A percentile compares a stretch with the other conserved stretches of the same genome.
These are phyloP conservation scores for Bombus impatiens DNA, from an alignment of 1,140 invertebrate species.

Conservation along the genomic window DNA sequence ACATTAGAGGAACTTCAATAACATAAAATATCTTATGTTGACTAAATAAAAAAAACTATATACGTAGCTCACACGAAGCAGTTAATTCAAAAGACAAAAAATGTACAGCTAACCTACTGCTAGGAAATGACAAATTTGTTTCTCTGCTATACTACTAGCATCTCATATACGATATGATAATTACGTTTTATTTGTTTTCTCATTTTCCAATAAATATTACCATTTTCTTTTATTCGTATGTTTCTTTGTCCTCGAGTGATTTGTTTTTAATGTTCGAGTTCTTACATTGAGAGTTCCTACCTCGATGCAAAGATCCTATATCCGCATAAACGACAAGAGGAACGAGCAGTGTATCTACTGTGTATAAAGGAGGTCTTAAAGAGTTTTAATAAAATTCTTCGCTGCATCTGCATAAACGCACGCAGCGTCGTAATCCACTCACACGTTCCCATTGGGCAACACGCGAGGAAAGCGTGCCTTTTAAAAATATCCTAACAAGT, in stretches of 20 bases:
- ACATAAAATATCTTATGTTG: no score
- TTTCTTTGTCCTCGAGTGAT: neutral
- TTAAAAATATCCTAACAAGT: neutral
- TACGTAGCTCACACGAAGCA: no score
- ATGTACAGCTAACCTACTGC: no score
- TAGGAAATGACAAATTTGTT: neutral
- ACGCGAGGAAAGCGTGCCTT: neutral
- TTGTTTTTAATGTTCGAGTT: neutral
- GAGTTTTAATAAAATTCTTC: conserved; percentile 20
- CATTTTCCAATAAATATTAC: no score
- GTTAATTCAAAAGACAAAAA: no score
- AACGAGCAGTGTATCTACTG: neutral
- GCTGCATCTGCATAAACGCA: neutral
- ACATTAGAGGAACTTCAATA: no score
- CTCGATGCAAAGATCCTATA: neutral
- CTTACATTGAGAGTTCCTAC: neutral
- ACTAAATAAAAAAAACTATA: no score
- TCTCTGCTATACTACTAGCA: neutral
- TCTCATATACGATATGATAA: no score
- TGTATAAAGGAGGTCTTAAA: neutral
- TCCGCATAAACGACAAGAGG: no score
- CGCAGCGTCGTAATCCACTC: neutral
- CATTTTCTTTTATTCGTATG: no score
- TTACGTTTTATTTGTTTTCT: no score
- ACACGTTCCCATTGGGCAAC: neutral